phyloP scores from a whole-genome alignment of 2,797 vertebrate species.

The Sebastiscus albofasciatus region DNA sequence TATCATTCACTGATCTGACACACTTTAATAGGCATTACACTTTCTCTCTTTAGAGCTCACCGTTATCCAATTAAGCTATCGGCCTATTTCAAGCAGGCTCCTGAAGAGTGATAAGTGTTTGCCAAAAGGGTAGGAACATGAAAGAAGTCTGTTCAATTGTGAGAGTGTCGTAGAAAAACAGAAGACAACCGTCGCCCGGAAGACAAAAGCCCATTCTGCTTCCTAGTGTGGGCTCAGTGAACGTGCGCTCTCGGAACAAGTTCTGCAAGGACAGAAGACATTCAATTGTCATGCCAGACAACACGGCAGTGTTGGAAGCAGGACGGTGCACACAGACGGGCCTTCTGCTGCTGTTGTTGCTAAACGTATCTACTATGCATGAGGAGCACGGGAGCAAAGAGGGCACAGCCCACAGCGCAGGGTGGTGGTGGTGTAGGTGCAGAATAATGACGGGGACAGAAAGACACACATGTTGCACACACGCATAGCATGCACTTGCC shows the following conservation, averaged over 20 bases:
- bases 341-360: constrained; percentile 19
- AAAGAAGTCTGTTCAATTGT: background rate
- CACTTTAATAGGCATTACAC: constrained; percentile 51
- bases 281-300: constrained; percentile 43
- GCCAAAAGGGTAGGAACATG: constrained; percentile 1
- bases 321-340: constrained; percentile 17
- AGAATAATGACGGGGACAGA: constrained; percentile 20
- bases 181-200: background rate
- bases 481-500: background rate
- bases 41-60: constrained; percentile 29
- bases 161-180: background rate
- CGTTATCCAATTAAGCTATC: constrained; percentile 41
- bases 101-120: constrained; percentile 4
- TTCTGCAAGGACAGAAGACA: constrained; percentile 30
- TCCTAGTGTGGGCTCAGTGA: background rate
- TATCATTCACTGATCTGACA: constrained; percentile 35
- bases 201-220: constrained; percentile 49
- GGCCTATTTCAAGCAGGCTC: constrained; percentile 6
- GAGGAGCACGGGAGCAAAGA: constrained; percentile 21
- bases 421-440: constrained; percentile 19
- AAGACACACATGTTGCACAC: background rate
- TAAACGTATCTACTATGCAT: constrained; percentile 36
- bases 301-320: constrained; percentile 31
- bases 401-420: background rate
- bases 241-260: background rate